phyloP scores from a whole-genome alignment of 2,113 vertebrate genomes.

The Phylloscopus trochiloides region DNA sequence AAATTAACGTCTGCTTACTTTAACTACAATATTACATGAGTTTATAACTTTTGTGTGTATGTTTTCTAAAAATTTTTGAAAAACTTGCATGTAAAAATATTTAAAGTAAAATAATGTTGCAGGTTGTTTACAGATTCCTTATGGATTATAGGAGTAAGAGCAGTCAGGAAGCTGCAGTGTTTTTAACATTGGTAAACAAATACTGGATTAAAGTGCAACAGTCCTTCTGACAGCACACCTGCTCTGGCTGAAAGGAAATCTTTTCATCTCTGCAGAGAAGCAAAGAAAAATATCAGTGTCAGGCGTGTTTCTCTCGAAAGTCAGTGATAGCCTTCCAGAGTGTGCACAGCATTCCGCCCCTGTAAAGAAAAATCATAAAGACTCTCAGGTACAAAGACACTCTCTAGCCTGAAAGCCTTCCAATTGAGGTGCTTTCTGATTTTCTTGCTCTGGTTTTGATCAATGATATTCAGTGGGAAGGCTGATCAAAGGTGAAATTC shows the following conservation, averaged over 20 bases:
- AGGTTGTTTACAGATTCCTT: slow-evolving; percentile 48
- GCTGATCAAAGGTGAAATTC: slow-evolving; percentile 40
- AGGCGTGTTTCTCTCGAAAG: slow-evolving; percentile 82
- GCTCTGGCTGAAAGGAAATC: slow-evolving; percentile 48
- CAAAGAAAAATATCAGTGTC: slow-evolving; percentile 46
- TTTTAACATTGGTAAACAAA: slow-evolving; percentile 82
- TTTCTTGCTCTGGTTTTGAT: neutral
- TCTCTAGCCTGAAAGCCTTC: neutral
- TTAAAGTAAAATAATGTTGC: slow-evolving; percentile 60
- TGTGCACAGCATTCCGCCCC: slow-evolving; percentile 91
- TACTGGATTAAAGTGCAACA: slow-evolving; percentile 87
- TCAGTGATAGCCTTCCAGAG: slow-evolving; percentile 94
- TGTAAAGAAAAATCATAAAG: slow-evolving; percentile 54
- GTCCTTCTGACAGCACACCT: slow-evolving; percentile 64
- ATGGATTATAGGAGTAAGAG: slow-evolving; percentile 51
- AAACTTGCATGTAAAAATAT: slow-evolving; percentile 62
- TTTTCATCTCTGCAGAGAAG: slow-evolving; percentile 19
- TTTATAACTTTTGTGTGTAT: neutral
- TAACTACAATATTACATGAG: slow-evolving; percentile 36
- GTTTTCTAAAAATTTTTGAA: slow-evolving; percentile 8
- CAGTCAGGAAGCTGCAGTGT: slow-evolving; percentile 75
- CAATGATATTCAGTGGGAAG: neutral
- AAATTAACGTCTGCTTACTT: slow-evolving; percentile 52
- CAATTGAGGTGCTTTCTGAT: neutral
- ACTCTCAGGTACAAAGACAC: neutral